Evolutionary conservation across 2,888 invertebrate genomes (phyloP), one percentile per base, ranked within the genome.

Genomic region (Phymatocera aterrima): DNA sequence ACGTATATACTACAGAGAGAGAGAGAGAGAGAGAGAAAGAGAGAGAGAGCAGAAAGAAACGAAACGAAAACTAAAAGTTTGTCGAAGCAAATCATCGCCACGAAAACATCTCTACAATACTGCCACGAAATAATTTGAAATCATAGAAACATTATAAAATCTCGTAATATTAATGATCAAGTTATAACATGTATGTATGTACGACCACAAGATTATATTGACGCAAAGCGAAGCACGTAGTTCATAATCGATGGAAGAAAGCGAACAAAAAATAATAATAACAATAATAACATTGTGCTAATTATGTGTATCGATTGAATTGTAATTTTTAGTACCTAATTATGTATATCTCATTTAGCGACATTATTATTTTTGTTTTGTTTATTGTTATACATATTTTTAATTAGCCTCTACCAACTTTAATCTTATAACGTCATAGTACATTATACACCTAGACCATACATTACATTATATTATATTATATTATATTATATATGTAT

Each of bases 391-490:
- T 60, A 60, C 65, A 34, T 24, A 68, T 46, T 12, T 24, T 37
- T 65, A 18, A 60, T 75, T 57, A 75, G 75, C 75, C 75, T 54
- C 75, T 60, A 57, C 54, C 54, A 75, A 75, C 43, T 51, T 51
- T 85, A 83, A 84, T 85, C 87, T 83, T 84, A 82, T 83, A 83
- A n/a, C n/a, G n/a, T n/a, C n/a, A n/a, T n/a, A n/a, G n/a, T n/a
- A n/a, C n/a, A n/a, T n/a, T n/a, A n/a, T n/a, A n/a, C n/a, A n/a
- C n/a, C n/a, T n/a, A n/a, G n/a, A n/a, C n/a, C n/a, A n/a, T n/a
- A n/a, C n/a, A n/a, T n/a, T n/a, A 85, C 85, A 85, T 84, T 83
- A 85, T 86, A 84, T 83, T 82, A 82, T 81, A 81, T 83, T 80
- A 80, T 81, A 85, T 82, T 83, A 85, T 83, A 8, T 24, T 48